Percentiles rank a stretch among this genome's conserved stretches.
These are phyloP conservation scores for Gallinago solitaria DNA, from an alignment of 2,797 vertebrate species.

Conservation along the genomic window DNA sequence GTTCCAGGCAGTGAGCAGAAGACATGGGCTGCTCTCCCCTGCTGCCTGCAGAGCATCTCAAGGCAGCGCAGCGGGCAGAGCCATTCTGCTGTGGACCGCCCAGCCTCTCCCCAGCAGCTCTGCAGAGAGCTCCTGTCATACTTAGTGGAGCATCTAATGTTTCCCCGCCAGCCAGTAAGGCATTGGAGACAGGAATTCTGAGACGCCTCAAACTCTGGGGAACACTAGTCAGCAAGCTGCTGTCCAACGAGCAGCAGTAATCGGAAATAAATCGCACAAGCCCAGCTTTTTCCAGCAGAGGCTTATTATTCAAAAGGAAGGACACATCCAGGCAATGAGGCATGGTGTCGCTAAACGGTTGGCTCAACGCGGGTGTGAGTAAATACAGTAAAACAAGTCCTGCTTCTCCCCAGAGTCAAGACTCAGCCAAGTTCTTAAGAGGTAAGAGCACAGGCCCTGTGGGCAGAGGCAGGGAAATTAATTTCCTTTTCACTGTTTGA, in stretches of 20 bases:
- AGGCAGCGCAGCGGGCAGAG: neutral
- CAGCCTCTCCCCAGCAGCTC: constrained; percentile 24
- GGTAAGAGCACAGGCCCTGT: neutral
- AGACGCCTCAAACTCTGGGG: constrained; percentile 47
- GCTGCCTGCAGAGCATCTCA: neutral
- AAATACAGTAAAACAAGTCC: neutral
- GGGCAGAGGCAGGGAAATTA: neutral
- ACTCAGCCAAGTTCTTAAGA: neutral
- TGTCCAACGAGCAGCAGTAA: constrained; percentile 51
- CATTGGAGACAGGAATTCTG: constrained; percentile 35
- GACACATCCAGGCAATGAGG: constrained; percentile 44
- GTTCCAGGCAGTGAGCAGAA: constrained; percentile 29
- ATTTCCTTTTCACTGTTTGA: neutral
- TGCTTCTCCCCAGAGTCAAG: neutral
- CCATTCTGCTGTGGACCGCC: neutral
- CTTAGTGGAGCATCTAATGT: constrained; percentile 61
- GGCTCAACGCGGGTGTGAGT: constrained; percentile 10
- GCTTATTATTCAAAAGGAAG: constrained; percentile 34
- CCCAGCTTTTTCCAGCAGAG: neutral
- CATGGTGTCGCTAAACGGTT: constrained; percentile 12
- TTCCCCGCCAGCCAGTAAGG: neutral
- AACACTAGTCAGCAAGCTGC: constrained; percentile 54
- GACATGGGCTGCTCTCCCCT: neutral
- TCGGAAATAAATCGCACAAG: constrained; percentile 56
- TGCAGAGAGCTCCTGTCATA: constrained; percentile 47